A percentile compares a stretch with the other conserved stretches of the same genome.
Conservation (phyloP, 2,888 invertebrate genomes). For the Syrphus vitripennis region DNA sequence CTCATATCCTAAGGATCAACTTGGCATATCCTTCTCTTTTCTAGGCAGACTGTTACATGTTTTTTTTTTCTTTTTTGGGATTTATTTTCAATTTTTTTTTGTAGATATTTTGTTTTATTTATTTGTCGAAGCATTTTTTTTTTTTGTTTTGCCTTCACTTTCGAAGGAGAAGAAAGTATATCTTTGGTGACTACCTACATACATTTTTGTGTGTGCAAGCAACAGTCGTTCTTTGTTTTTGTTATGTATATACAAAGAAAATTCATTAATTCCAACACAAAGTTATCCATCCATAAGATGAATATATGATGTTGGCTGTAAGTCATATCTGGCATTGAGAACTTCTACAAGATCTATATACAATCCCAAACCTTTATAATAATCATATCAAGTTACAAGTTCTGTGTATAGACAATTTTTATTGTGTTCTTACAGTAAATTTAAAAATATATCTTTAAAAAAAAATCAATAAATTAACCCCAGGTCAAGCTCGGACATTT, state of each 20-base stretch:
- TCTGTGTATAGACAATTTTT: too few relatives aligned
- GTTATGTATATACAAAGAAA: slow-evolving; percentile 45
- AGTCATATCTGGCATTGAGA: slow-evolving; percentile 46
- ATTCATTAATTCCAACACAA: slow-evolving; percentile 59
- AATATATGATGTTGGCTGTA: slow-evolving; percentile 58
- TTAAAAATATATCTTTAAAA: too few relatives aligned
- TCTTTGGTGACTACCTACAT: neutral
- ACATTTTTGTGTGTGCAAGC: neutral
- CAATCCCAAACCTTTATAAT: too few relatives aligned
- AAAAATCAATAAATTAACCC: too few relatives aligned
- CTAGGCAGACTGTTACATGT: slow-evolving; percentile 22
- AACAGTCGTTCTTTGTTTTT: slow-evolving; percentile 38
- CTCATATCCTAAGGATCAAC: slow-evolving; percentile 27
- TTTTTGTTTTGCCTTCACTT: too few relatives aligned
- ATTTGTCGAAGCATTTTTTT: neutral
- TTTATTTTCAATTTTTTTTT: slow-evolving; percentile 4
- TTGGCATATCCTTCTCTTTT: neutral
- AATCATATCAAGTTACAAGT: too few relatives aligned
- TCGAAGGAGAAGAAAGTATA: neutral
- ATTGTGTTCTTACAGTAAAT: too few relatives aligned
- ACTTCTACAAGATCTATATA: too few relatives aligned
- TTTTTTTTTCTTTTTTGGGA: neutral
- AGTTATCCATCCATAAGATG: slow-evolving; percentile 57
- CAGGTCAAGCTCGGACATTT: too few relatives aligned
- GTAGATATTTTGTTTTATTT: neutral